Base-by-base conservation (phyloP, 2,797 vertebrate genomes). In the Myiotriccus ornatus region DNA sequence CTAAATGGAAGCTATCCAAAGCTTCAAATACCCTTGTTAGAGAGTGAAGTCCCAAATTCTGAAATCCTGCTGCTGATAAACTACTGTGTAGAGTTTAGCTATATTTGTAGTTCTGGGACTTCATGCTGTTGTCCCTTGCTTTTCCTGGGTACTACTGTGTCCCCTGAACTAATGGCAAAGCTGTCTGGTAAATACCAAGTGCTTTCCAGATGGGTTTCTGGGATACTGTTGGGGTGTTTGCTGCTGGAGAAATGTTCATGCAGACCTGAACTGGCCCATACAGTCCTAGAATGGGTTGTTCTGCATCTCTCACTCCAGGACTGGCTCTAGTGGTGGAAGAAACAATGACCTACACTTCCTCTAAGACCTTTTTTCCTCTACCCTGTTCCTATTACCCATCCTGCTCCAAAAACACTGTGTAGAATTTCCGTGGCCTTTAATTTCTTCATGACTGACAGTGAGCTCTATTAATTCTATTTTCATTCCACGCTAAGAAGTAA, bases 131-230 rank as follows among this genome's bases (percentile, higher is more conserved):
- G 3, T 16, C 14, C 3, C 13, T 59, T 55, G 13, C 10, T 18
- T 71, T 82, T 60, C 3, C 14, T 39, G 7, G 3, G 5, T 64
- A 5, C 9, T 32, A 4, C 6, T 17, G 1, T 35, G 28, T 12
- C 3, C 7, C 6, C 21, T 30, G 27, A 63, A 7, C 8, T 52
- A 35, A 32, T 0, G 0, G 0, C 9, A 41, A 56, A 68, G 1
- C 8, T 47, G 3, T 7, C 28, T 35, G 14, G 17, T 43, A 74
- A 53, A 46, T 7, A 17, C 3, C 0, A 0, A 6, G 4, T 5
- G 7, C 6, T 12, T 32, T 47, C 49, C 62, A 35, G 2, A 1
- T 44, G 32, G 2, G 2, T 34, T 67, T 12, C 34, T 41, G 41
- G 22, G 32, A 4, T 7, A 7, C 19, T 47, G 12, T 20, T 67